phyloP scores from a whole-genome alignment of 2,797 vertebrate species.

The Epinephelus malabaricus region DNA sequence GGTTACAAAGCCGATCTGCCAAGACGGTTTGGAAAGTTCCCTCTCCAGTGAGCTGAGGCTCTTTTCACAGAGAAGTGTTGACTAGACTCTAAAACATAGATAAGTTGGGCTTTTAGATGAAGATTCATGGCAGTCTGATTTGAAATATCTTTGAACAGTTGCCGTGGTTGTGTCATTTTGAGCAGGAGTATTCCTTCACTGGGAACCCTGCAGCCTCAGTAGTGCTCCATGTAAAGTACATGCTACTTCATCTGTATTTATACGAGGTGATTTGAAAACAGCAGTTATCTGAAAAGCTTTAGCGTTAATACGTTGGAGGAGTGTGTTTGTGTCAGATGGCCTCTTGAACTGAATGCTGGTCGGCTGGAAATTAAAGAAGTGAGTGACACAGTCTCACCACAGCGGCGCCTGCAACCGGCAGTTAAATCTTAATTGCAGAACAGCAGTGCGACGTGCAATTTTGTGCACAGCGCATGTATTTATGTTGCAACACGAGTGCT shows the following conservation, averaged over 20 bases:
- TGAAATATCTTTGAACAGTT: slow-evolving; percentile 46
- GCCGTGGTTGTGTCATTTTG: slow-evolving; percentile 41
- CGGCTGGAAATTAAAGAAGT: slow-evolving; percentile 27
- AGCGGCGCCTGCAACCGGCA: slow-evolving; percentile 11
- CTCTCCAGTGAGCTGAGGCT: slow-evolving; percentile 48
- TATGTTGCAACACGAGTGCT: slow-evolving; percentile 27
- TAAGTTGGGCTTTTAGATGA: slow-evolving; percentile 57
- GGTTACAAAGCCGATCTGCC: slow-evolving; percentile 64
- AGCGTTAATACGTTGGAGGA: background rate
- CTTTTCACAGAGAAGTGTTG: slow-evolving; percentile 57
- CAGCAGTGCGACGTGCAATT: slow-evolving; percentile 38
- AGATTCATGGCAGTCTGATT: slow-evolving; percentile 41
- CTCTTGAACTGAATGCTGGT: slow-evolving; percentile 32
- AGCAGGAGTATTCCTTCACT: slow-evolving; percentile 34
- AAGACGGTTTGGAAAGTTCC: slow-evolving; percentile 49
- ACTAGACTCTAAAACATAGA: slow-evolving; percentile 65
- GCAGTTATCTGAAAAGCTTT: slow-evolving; percentile 4
- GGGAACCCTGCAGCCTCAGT: slow-evolving; percentile 20
- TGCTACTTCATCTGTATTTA: slow-evolving; percentile 22
- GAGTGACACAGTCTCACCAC: slow-evolving; percentile 22
- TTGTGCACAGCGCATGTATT: slow-evolving; percentile 24
- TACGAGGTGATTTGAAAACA: slow-evolving; percentile 34
- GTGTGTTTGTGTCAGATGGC: background rate
- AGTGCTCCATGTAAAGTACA: background rate
- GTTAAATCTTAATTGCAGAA: slow-evolving; percentile 50